Conservation (phyloP, 2,797 vertebrate species). For the Philypnodon macrostomus region DNA sequence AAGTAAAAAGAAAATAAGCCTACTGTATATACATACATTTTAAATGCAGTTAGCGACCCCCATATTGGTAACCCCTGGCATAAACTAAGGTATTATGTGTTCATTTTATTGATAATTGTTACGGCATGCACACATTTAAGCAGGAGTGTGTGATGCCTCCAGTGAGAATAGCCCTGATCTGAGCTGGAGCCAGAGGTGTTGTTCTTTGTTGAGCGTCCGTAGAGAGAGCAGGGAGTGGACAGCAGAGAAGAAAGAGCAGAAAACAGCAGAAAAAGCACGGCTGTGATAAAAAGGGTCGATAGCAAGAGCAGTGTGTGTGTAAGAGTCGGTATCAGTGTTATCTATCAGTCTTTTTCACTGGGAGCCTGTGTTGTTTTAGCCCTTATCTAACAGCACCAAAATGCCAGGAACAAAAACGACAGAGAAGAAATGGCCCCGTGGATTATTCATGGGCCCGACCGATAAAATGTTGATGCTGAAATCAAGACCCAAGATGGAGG, state of each 20-base stretch:
- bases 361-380: slow-evolving; percentile 89
- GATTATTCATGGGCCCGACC: slow-evolving; percentile 73
- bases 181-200: slow-evolving; percentile 10
- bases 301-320: slow-evolving; percentile 87
- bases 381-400: slow-evolving; percentile 95
- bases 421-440: slow-evolving; percentile 78
- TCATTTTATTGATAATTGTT: neutral
- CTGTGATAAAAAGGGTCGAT: slow-evolving; percentile 89
- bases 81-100: too few species aligned
- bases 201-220: slow-evolving; percentile 66
- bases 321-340: slow-evolving; percentile 91
- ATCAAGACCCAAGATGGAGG: slow-evolving; percentile 72
- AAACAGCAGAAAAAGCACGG: slow-evolving; percentile 57
- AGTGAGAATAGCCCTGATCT: slow-evolving; percentile 4
- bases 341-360: slow-evolving; percentile 95
- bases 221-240: slow-evolving; percentile 65
- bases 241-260: slow-evolving; percentile 35
- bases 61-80: too few species aligned
- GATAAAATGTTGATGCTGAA: slow-evolving; percentile 76
- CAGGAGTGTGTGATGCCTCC: neutral
- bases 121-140: neutral
- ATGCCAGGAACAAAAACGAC: slow-evolving; percentile 95
- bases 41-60: too few species aligned
- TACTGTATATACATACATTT: too few species aligned
- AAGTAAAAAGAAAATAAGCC: too few species aligned